These are phyloP conservation scores for Cebidichthys violaceus DNA, from an alignment of 2,113 vertebrate genomes.

Conservation along the genomic window DNA sequence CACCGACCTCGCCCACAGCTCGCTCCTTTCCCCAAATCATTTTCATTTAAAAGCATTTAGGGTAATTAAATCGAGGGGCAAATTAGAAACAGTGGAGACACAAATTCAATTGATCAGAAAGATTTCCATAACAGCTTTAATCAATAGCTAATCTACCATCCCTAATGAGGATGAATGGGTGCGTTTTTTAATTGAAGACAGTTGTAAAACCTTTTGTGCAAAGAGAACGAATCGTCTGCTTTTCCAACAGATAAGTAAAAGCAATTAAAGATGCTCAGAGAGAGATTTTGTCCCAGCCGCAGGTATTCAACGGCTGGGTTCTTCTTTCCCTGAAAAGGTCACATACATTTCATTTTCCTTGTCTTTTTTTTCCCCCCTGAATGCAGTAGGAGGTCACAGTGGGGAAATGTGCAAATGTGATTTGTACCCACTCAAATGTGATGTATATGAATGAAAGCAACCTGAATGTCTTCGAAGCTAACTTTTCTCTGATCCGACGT, in stretches of 20 bases:
- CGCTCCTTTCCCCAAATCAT: constrained; percentile 1
- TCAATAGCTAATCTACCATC: constrained; percentile 80
- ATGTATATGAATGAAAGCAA: constrained; percentile 35
- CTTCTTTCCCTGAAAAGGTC: constrained; percentile 53
- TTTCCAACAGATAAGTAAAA: constrained; percentile 58
- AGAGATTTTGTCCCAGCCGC: constrained; percentile 56
- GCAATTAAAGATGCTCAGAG: constrained; percentile 58
- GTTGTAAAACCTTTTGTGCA: constrained; percentile 37
- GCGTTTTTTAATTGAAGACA: constrained; percentile 29
- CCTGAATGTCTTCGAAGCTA: constrained; percentile 39
- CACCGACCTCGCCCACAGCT: not conserved
- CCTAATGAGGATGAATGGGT: constrained; percentile 69
- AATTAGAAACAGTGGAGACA: constrained; percentile 43
- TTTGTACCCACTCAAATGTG: constrained; percentile 29
- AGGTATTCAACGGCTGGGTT: constrained; percentile 40
- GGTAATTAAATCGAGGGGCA: constrained; percentile 47
- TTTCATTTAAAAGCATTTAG: constrained; percentile 52
- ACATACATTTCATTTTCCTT: constrained; percentile 47
- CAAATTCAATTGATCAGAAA: constrained; percentile 68
- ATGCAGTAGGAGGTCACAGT: constrained; percentile 25
- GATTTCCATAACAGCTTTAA: constrained; percentile 74
- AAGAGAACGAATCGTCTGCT: constrained; percentile 35
- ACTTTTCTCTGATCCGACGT: not conserved
- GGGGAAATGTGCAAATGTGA: constrained; percentile 33
- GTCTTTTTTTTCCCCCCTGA: constrained; percentile 9